Conservation (phyloP, 2,113 vertebrate species). For the Apodemus sylvaticus region DNA sequence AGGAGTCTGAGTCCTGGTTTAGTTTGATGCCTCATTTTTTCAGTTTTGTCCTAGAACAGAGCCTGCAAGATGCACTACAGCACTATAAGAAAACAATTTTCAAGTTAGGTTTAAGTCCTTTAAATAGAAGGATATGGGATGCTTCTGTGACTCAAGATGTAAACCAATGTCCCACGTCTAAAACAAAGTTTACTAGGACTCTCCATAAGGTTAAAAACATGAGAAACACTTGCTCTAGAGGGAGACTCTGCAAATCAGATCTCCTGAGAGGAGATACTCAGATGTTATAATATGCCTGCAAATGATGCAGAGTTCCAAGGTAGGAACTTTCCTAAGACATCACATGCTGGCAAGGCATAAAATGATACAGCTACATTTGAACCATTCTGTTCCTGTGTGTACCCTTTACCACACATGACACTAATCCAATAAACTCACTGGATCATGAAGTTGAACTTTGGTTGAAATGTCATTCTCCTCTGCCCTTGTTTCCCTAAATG, state of each 20-base stretch:
- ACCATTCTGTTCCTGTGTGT: not conserved
- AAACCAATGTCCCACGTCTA: not conserved
- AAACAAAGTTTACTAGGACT: not conserved
- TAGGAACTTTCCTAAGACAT: not conserved
- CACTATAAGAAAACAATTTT: not conserved
- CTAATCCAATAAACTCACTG: not conserved
- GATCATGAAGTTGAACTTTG: not conserved
- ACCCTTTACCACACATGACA: not conserved
- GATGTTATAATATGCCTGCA: not conserved
- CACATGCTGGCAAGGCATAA: fast-evolving
- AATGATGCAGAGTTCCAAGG: not conserved
- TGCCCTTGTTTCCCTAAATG: not conserved
- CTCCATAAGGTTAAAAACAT: not conserved
- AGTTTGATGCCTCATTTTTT: not conserved
- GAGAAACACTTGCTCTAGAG: not conserved
- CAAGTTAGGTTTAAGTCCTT: not conserved
- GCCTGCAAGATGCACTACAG: fast-evolving
- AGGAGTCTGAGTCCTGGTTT: not conserved
- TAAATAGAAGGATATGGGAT: not conserved
- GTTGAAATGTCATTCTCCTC: not conserved
- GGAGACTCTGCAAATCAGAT: not conserved
- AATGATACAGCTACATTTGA: not conserved
- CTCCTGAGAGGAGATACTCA: not conserved
- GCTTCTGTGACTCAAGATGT: too few species aligned
- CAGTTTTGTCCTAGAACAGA: too few species aligned